These are phyloP conservation scores for rat (Rattus norvegicus) DNA, from an alignment of 2,113 vertebrate genomes.

Conservation along the genomic window DNA sequence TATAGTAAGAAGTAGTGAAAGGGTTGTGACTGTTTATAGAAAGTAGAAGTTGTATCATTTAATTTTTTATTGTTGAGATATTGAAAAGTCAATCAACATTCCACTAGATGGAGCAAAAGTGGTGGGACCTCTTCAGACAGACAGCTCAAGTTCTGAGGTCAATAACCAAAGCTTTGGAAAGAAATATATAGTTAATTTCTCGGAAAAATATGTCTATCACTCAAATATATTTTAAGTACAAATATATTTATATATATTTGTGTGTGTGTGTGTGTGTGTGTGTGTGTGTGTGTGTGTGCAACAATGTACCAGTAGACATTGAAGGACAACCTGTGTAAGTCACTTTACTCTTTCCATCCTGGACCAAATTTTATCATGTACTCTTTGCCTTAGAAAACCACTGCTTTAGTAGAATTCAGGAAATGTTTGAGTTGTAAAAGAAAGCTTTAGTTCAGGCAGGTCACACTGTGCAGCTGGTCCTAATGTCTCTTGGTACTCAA, in stretches of 20 bases:
- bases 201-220: background rate
- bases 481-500: background rate
- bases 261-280: background rate
- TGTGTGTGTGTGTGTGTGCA: too few relatives aligned
- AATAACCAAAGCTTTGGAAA: conserved; percentile 58
- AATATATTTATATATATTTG: background rate
- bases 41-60: background rate
- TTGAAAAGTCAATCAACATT: conserved; percentile 66
- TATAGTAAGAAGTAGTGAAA: background rate
- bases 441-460: background rate
- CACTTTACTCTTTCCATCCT: background rate
- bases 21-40: background rate
- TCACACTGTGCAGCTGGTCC: background rate
- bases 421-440: background rate
- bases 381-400: background rate
- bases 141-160: conserved; percentile 52
- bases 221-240: background rate
- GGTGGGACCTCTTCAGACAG: conserved; percentile 80
- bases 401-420: background rate
- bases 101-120: conserved; percentile 90
- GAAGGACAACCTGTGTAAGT: background rate
- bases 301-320: background rate
- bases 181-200: conserved; percentile 30
- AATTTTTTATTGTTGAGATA: conserved; percentile 54
- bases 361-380: background rate